Evolutionary conservation across 2,797 vertebrate species (phyloP).

Genomic region (Oreochromis grahami): DNA sequence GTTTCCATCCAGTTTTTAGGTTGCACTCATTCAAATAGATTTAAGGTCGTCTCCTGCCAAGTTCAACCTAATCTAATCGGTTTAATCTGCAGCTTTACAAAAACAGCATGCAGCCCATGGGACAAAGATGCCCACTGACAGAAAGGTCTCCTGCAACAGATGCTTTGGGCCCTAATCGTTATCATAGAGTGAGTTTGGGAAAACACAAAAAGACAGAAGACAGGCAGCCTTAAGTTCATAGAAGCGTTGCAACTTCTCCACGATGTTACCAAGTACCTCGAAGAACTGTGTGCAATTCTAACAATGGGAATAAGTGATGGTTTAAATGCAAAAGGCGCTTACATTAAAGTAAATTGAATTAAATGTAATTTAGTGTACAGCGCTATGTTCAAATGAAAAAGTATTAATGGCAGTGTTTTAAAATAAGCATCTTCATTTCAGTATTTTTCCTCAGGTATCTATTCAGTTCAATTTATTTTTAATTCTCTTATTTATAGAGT

Average conservation of each 20-base stretch:
- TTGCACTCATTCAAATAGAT: background rate
- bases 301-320: background rate
- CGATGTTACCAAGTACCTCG: background rate
- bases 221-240: background rate
- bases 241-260: background rate
- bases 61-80: background rate
- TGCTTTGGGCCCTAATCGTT: rapidly evolving
- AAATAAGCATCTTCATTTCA: background rate
- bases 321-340: background rate
- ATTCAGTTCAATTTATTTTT: background rate
- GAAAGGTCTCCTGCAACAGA: background rate
- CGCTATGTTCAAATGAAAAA: background rate
- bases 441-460: background rate
- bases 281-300: background rate
- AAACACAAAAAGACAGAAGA: background rate
- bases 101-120: rapidly evolving
- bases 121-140: background rate
- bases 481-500: background rate
- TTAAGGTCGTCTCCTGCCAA: background rate
- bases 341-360: rapidly evolving
- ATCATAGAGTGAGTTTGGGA: background rate
- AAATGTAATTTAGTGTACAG: background rate
- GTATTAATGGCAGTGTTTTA: background rate
- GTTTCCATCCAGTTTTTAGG: background rate
- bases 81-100: background rate